A percentile compares a stretch with the other conserved stretches of the same genome.
phyloP scores from a whole-genome alignment of 2,888 invertebrate genomes.

The Polydrusus tereticollis region DNA sequence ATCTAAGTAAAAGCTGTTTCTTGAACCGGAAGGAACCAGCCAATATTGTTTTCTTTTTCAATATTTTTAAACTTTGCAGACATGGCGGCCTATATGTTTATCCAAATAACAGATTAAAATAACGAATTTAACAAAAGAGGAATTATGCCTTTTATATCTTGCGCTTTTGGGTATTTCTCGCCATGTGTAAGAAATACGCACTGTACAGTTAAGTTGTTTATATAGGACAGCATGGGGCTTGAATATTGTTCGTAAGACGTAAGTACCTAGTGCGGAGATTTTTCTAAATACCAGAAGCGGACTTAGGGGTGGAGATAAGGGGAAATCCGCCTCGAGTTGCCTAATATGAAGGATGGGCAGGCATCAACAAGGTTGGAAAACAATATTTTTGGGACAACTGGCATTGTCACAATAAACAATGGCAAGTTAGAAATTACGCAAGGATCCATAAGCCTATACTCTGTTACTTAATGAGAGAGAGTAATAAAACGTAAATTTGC shows the following conservation, averaged over 20 bases:
- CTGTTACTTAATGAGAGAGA: too few species aligned
- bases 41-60: slow-evolving; percentile 52
- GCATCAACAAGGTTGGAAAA: too few species aligned
- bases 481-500: too few species aligned
- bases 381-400: too few species aligned
- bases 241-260: background rate
- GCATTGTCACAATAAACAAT: too few species aligned
- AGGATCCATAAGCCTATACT: too few species aligned
- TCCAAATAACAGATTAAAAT: slow-evolving; percentile 55
- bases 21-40: slow-evolving; percentile 53
- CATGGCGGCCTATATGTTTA: slow-evolving; percentile 52
- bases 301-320: too few species aligned
- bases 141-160: slow-evolving; percentile 46
- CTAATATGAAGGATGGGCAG: too few species aligned
- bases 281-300: too few species aligned
- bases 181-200: slow-evolving; percentile 41
- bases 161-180: slow-evolving; percentile 37
- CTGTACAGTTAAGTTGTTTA: slow-evolving; percentile 40
- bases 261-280: too few species aligned
- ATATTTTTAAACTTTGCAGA: slow-evolving; percentile 47
- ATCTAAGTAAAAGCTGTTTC: slow-evolving; percentile 44
- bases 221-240: slow-evolving; percentile 20
- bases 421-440: too few species aligned
- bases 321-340: too few species aligned
- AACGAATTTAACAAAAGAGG: slow-evolving; percentile 50